Evolutionary conservation across 2,888 invertebrate genomes (phyloP), one percentile per base, ranked within the genome.

Genomic region (Noctua pronuba): DNA sequence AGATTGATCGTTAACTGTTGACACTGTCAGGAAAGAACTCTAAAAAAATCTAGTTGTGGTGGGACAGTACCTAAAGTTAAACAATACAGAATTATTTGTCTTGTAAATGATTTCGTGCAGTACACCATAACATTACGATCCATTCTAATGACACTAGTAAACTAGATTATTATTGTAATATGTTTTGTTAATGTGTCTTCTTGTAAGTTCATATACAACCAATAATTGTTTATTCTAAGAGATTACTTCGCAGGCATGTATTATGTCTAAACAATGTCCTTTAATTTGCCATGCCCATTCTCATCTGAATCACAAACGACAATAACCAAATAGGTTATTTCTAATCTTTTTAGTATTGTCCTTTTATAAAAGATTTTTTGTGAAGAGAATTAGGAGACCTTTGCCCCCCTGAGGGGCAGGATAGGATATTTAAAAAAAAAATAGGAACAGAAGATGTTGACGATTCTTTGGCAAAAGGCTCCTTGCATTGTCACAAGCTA

Each of bases 401-500:
- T 18, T 6, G 18, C 46, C 38, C 5, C 31, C 13, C 38, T 24
- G 1, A 75, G 11, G 31, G 11, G 24, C 24, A 41, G 18, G 28
- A 46, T 7, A 46, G 11, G 11, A 52, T 35, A 28, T 1, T 1
- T 21, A 46, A 69, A 60, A 60, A 35, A n/a, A 7, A 31, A 35
- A 3, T 13, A 24, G 1, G 5, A 24, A n/a, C 10, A 68, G n/a
- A 46, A 72, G 18, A 21, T 11, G 11, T 78, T 62, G n/a, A 49
- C 5, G n/a, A 41, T 38, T 49, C 18, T 65, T 66, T 60, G 49
- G 49, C 35, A 35, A 24, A n/a, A 49, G 1, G 3, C 11, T 18
- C 10, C 21, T n/a, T n/a, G 13, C 28, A 55, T 64, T 82, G 11
- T 44, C 46, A 28, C n/a, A 65, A 64, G 31, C 76, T 75, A n/a